Base-by-base conservation (phyloP, 1,140 invertebrate species). In the Battus philenor region DNA sequence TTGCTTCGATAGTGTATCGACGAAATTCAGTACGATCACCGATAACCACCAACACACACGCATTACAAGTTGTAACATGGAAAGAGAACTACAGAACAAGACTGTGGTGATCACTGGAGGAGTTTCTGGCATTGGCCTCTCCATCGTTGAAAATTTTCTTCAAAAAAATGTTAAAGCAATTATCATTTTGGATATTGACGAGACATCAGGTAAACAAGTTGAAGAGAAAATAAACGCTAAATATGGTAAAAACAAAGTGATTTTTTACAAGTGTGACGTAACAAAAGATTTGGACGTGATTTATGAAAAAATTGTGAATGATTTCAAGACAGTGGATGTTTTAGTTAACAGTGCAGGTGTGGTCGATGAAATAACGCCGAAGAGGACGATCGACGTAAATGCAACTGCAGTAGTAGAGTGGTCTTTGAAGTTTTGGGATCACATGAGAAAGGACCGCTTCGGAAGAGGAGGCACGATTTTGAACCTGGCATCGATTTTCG, bases 401-500 rank as follows among this genome's bases (percentile, higher is more conserved):
- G 34, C 68, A 24, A 68, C 59, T 13, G 60, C 54, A 8, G 44
- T 73, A 2, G 49, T 73, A 6, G 39, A 63, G 11, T 69, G 59
- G 33, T 55, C 60, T 1, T 30, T 64, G 18, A 54, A 63, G 24
- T 71, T 64, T 13, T 54, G 61, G 44, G 53, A 68, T 3, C 47
- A 84, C 47, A 89, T 91, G 88, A 83, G 86, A 24, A 89, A 84
- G 54, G 82, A 90, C 34, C 83, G 87, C 22, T 86, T 85, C 2
- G 89, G 89, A 7, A 75, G 78, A n/a, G 90, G 91, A 11, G 90
- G 89, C 13, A 82, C 88, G 4, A 80, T 92, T 1, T 84, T 90
- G 1, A 91, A 91, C 50, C 73, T 90, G 36, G 84, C 88, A 24
- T 91, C 90, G 6, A 86, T 90, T 38, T 66, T 87, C 26, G 90